phyloP scores from a whole-genome alignment of 1,140 invertebrate species.

The Drosophila burlai region DNA sequence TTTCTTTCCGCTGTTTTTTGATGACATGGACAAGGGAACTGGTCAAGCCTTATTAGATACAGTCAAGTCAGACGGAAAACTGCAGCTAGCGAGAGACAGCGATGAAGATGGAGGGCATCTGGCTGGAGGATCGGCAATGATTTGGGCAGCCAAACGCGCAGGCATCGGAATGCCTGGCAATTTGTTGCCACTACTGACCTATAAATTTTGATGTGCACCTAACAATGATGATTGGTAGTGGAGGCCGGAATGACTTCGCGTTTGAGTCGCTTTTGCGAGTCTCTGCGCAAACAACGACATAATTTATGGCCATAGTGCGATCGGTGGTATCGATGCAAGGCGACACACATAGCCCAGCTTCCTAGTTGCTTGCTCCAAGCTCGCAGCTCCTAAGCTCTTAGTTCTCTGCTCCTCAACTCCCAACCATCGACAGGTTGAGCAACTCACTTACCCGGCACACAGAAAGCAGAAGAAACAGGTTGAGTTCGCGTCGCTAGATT shows the following conservation, averaged over 20 bases:
- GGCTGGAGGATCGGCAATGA: constrained; percentile 40
- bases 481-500: constrained; percentile 31
- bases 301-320: constrained; percentile 70
- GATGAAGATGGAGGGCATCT: constrained; percentile 50
- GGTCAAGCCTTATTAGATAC: constrained; percentile 57
- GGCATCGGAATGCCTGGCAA: constrained; percentile 60
- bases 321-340: constrained; percentile 46
- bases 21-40: constrained; percentile 54
- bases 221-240: constrained; percentile 62
- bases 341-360: constrained; percentile 61
- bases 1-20: constrained; percentile 19
- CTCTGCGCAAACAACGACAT: constrained; percentile 58
- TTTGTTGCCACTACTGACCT: constrained; percentile 85
- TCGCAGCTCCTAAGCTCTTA: neutral
- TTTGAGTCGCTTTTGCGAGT: constrained; percentile 21
- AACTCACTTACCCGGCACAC: constrained; percentile 48
- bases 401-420: constrained; percentile 5
- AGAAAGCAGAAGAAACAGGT: constrained; percentile 54
- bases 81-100: constrained; percentile 18
- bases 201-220: constrained; percentile 84
- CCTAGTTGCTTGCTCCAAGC: neutral
- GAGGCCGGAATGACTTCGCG: constrained; percentile 31
- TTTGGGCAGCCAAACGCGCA: constrained; percentile 30
- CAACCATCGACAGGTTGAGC: constrained; percentile 75
- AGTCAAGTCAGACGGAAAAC: constrained; percentile 30